Evolutionary conservation across 2,113 vertebrate genomes (phyloP), one percentile per base, ranked within the genome.

Genomic region (Trematomus loennbergii): DNA sequence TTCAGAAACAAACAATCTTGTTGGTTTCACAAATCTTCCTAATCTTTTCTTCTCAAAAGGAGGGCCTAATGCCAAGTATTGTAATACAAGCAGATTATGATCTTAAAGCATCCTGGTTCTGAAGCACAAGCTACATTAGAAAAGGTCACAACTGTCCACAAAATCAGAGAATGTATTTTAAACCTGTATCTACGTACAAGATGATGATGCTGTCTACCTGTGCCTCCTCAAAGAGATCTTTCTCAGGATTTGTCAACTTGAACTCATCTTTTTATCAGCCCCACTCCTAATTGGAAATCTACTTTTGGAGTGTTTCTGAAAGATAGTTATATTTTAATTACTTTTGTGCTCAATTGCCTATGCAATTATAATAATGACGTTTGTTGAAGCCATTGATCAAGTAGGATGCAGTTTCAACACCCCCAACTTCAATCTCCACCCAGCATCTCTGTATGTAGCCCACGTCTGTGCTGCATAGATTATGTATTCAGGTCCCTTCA

Each of bases 401-500:
- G 52, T 3, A n/a, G 40, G 20, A 10, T 10, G 17, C 20, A 12
- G 16, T 48, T 17, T 65, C 54, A 29, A n/a, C 75, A 66, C 18
- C 12, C 13, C 10, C 3, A 18, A 60, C 54, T 55, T 11, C 18
- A 43, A 12, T 60, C 29, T 25, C 15, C 46, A 18, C 9, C 29
- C 33, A 52, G 15, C 9, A 9, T 40, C 45, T 40, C 29, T 15
- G 9, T 43, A 50, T 17, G 13, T 8, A 20, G 40, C 40, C 57
- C 12, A n/a, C 13, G n/a, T 59, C 67, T 63, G 60, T 58, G 3
- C 50, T 52, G 45, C 65, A 53, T 66, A 52, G 18, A 43, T 68
- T 82, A 77, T 53, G 53, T 68, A 53, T 66, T 79, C 53, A 72
- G 62, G 16, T 62, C 52, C 65, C 45, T 48, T 75, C 60, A 48